phyloP scores from a whole-genome alignment of 2,113 vertebrate species.

The Gambusia affinis region DNA sequence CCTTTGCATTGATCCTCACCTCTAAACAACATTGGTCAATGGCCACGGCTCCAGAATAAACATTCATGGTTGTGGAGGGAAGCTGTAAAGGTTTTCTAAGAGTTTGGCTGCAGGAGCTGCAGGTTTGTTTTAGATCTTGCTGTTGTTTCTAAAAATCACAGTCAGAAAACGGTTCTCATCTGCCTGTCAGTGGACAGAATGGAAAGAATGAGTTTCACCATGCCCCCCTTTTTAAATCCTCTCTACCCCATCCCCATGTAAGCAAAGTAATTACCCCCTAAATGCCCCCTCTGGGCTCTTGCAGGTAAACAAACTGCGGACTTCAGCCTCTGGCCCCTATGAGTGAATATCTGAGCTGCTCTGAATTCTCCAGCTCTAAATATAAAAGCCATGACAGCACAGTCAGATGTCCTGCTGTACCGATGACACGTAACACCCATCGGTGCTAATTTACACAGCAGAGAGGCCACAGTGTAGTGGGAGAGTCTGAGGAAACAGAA shows the following conservation, averaged over 20 bases:
- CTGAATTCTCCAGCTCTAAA: slow-evolving; percentile 76
- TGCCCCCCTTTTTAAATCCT: slow-evolving; percentile 25
- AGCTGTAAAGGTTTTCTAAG: background rate
- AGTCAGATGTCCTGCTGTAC: slow-evolving; percentile 50
- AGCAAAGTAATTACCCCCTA: slow-evolving; percentile 13
- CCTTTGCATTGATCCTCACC: background rate
- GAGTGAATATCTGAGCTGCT: slow-evolving; percentile 48
- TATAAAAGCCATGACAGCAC: slow-evolving; percentile 66
- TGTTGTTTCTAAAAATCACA: background rate
- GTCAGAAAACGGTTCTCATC: slow-evolving; percentile 16
- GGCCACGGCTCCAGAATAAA: background rate
- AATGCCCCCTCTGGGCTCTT: slow-evolving; percentile 19
- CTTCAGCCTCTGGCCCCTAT: slow-evolving; percentile 58
- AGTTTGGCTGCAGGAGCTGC: background rate
- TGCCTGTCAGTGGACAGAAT: slow-evolving; percentile 36
- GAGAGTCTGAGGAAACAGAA: slow-evolving; percentile 5
- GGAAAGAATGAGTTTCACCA: slow-evolving; percentile 49
- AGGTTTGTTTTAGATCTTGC: background rate
- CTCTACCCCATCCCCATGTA: background rate
- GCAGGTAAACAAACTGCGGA: slow-evolving; percentile 74
- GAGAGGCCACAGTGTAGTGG: slow-evolving; percentile 11
- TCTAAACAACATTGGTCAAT: background rate
- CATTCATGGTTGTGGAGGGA: background rate
- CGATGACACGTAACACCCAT: slow-evolving; percentile 59
- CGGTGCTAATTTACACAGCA: slow-evolving; percentile 44